A percentile compares a stretch with the other conserved stretches of the same genome.
These are phyloP conservation scores for Zapornia atra DNA, from an alignment of 2,113 vertebrate species.

Conservation along the genomic window DNA sequence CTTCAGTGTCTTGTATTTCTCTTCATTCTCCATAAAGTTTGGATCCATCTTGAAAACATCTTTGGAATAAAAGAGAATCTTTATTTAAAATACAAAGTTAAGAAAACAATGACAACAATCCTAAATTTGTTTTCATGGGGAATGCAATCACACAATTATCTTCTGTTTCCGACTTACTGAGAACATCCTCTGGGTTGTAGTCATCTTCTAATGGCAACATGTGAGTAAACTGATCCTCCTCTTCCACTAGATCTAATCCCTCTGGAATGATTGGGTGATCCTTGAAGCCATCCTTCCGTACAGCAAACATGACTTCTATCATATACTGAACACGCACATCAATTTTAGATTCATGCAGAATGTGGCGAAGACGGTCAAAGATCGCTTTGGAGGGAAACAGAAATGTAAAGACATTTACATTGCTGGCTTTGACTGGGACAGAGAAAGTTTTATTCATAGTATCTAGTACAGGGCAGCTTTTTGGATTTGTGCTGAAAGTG, in stretches of 20 bases:
- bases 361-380: constrained; percentile 95
- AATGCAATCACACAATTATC: not conserved
- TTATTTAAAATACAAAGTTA: not conserved
- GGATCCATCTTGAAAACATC: constrained; percentile 99
- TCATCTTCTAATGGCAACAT: constrained; percentile 98
- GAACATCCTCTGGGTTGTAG: constrained; percentile 91
- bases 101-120: not conserved
- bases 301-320: constrained; percentile 99
- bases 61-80: constrained; percentile 61
- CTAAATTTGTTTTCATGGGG: not conserved
- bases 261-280: constrained; percentile 92
- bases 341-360: constrained; percentile 96
- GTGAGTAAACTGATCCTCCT: constrained; percentile 97
- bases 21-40: constrained; percentile 93
- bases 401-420: not conserved
- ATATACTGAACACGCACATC: constrained; percentile 99
- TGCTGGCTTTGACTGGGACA: no score
- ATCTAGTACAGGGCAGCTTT: no score
- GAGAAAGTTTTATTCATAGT: no score
- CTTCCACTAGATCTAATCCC: constrained; percentile 94
- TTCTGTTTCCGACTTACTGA: constrained; percentile 81
- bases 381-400: constrained; percentile 82
- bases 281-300: constrained; percentile 97
- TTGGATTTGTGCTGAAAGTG: no score
- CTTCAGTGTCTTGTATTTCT: constrained; percentile 95